Conservation (phyloP, 2,797 vertebrate genomes). For the Pteronotus mesoamericanus region DNA sequence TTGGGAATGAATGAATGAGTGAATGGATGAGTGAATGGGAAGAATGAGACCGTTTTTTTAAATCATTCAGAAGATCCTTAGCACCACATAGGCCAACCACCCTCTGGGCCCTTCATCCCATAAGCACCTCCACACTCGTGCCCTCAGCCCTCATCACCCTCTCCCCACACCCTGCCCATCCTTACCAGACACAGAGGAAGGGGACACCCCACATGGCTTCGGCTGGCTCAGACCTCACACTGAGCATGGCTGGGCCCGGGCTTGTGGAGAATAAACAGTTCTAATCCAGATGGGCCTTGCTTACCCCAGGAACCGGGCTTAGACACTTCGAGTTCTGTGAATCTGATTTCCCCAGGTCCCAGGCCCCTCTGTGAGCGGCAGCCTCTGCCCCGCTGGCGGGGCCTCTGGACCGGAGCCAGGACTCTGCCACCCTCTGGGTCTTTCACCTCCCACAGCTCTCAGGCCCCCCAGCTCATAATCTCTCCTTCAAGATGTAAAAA, state of each 20-base stretch:
- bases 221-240: not conserved
- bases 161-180: not conserved
- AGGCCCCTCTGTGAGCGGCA: not conserved
- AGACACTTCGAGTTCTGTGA: not conserved
- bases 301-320: conserved; percentile 34
- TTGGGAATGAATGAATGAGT: not conserved
- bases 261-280: conserved; percentile 11
- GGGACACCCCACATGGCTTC: not conserved
- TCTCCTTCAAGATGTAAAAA: conserved; percentile 66
- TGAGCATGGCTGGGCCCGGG: not conserved
- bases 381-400: not conserved
- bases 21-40: not conserved
- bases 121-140: not conserved
- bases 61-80: not conserved
- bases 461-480: conserved; percentile 47
- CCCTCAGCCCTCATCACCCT: not conserved
- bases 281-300: not conserved
- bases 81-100: no score
- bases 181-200: not conserved
- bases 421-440: conserved; percentile 48
- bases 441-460: conserved; percentile 57
- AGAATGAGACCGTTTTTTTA: not conserved
- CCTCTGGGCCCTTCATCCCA: not conserved
- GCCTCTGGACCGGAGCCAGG: conserved; percentile 46
- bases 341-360: not conserved